Conservation (phyloP, 2,797 vertebrate species). For the Rhinoraja longicauda region DNA sequence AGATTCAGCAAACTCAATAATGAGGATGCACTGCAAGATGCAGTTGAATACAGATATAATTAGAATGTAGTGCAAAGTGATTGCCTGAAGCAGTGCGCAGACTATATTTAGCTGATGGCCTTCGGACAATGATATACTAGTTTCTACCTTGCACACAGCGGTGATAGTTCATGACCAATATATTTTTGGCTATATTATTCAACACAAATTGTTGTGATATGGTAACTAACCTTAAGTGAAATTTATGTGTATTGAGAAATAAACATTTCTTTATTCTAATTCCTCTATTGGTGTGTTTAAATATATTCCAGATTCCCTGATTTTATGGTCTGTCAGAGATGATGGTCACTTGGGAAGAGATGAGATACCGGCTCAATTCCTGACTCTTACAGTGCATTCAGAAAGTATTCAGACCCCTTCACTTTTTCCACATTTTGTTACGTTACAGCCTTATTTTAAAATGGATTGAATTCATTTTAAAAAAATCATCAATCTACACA, state of each 20-base stretch:
- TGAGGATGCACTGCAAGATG: neutral
- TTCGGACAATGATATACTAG: neutral
- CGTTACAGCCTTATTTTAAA: too few species aligned
- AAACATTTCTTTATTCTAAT: neutral
- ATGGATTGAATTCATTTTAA: too few species aligned
- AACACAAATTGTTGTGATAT: neutral
- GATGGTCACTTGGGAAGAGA: neutral
- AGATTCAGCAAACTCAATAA: neutral
- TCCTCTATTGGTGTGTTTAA: neutral
- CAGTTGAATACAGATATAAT: neutral
- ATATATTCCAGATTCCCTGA: neutral
- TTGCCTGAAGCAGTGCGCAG: neutral
- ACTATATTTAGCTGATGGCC: neutral
- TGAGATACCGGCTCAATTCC: neutral
- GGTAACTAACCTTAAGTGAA: neutral
- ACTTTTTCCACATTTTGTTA: too few species aligned
- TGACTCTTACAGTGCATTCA: too few species aligned
- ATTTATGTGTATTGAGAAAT: neutral
- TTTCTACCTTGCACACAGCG: neutral
- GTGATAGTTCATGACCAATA: neutral
- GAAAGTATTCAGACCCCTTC: too few species aligned
- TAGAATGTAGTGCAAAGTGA: neutral
- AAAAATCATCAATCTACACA: too few species aligned
- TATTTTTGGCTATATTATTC: neutral
- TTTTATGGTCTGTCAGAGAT: neutral